Percentiles rank a stretch among this genome's conserved stretches.
phyloP scores from a whole-genome alignment of 2,888 invertebrate species.

The Scrobipalpa costella region DNA sequence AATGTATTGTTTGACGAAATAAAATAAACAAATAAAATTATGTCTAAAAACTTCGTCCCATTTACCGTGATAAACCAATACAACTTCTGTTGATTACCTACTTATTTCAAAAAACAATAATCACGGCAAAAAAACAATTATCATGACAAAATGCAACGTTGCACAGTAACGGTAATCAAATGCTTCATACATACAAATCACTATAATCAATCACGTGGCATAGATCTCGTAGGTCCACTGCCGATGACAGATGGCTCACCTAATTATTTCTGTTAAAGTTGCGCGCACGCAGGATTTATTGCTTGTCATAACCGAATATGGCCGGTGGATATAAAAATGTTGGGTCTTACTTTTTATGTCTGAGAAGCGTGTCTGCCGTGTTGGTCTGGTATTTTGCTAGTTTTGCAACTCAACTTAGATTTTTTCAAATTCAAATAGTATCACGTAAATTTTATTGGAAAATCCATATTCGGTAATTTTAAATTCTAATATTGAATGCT shows the following conservation, averaged over 20 bases:
- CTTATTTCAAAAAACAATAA: neutral
- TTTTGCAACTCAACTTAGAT: neutral
- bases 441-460: too few species aligned
- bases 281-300: slow-evolving; percentile 21
- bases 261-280: slow-evolving; percentile 26
- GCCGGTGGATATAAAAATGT: slow-evolving; percentile 23
- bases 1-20: too few species aligned
- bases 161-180: slow-evolving; percentile 18
- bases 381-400: slow-evolving; percentile 1
- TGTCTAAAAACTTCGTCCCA: too few species aligned
- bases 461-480: too few species aligned
- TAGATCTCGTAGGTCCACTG: slow-evolving; percentile 4
- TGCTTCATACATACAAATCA: slow-evolving; percentile 16
- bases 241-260: slow-evolving; percentile 26
- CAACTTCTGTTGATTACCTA: too few species aligned
- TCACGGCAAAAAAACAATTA: too few species aligned
- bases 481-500: too few species aligned
- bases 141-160: slow-evolving; percentile 10
- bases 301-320: slow-evolving; percentile 21
- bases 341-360: slow-evolving; percentile 12
- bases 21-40: too few species aligned
- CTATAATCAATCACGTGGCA: slow-evolving; percentile 25
- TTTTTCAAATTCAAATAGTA: too few species aligned
- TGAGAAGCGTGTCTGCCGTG: neutral
- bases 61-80: too few species aligned